Evolutionary conservation across 2,113 vertebrate genomes (phyloP).

Genomic region (Tamias sibiricus): DNA sequence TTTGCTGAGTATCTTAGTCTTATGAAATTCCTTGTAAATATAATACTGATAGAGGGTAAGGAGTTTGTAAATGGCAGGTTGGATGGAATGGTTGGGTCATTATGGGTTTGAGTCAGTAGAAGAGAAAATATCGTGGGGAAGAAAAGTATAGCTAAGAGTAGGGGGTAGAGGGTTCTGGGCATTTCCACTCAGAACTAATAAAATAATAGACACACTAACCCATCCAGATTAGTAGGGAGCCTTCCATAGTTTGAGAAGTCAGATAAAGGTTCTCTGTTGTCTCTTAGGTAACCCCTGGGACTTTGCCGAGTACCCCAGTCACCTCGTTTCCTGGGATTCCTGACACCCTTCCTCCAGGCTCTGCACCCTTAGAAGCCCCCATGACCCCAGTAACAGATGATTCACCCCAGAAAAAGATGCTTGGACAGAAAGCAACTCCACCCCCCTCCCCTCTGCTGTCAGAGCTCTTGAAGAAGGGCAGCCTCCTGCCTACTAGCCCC

Average conservation of each 20-base stretch:
- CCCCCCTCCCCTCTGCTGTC: conserved; percentile 98
- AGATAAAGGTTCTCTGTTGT: conserved; percentile 88
- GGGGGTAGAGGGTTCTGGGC: conserved; percentile 48
- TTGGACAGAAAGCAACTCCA: conserved; percentile 96
- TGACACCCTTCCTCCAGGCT: conserved; percentile 91
- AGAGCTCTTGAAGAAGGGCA: conserved; percentile 99
- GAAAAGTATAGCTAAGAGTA: conserved; percentile 30
- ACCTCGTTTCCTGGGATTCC: conserved; percentile 95
- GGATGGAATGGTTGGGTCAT: conserved; percentile 44
- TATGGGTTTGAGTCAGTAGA: conserved; percentile 47
- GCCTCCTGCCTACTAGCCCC: conserved; percentile 96
- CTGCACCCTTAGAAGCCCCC: conserved; percentile 94
- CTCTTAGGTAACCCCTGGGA: conserved; percentile 90
- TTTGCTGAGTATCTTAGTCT: conserved; percentile 40
- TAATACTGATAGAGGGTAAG: conserved; percentile 49
- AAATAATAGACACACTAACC: conserved; percentile 75
- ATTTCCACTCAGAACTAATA: conserved; percentile 71
- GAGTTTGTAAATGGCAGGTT: conserved; percentile 55
- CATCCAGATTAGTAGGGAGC: conserved; percentile 78
- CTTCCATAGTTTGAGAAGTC: conserved; percentile 81
- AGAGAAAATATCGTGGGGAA: conserved; percentile 28
- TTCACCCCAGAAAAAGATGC: conserved; percentile 97
- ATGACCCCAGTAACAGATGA: conserved; percentile 94
- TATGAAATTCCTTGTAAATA: conserved; percentile 62
- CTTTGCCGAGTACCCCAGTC: conserved; percentile 93